Evolutionary conservation across 2,113 vertebrate genomes (phyloP).

Genomic region (Onychorhynchus coronatus): DNA sequence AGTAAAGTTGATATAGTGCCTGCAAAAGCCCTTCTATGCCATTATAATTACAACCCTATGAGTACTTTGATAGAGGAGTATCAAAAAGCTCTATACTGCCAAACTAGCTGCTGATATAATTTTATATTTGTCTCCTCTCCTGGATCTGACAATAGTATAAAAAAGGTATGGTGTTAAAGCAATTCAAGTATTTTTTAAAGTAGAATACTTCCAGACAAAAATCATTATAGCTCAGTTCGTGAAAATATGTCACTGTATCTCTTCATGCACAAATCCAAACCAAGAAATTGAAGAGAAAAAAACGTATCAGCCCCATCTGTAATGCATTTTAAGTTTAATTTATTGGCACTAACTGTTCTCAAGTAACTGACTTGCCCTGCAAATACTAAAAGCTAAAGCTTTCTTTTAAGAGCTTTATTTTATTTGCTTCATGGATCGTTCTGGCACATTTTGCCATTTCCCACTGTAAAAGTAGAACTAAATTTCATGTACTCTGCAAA

Average conservation of each 20-base stretch:
- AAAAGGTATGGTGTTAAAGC: background rate
- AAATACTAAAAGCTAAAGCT: background rate
- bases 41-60: background rate
- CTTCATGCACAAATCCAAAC: background rate
- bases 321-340: conserved; percentile 18
- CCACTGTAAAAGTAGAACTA: background rate
- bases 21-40: background rate
- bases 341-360: conserved; percentile 16
- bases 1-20: background rate
- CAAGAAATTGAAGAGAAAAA: background rate
- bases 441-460: conserved; percentile 5
- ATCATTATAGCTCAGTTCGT: background rate
- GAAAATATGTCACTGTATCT: background rate
- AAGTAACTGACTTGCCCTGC: background rate
- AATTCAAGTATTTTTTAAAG: background rate
- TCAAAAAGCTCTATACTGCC: background rate
- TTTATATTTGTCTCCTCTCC: background rate
- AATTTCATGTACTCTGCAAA: background rate
- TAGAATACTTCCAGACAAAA: background rate
- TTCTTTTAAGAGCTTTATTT: conserved; percentile 2
- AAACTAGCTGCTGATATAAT: background rate
- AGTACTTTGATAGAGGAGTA: background rate
- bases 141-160: background rate
- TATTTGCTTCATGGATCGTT: background rate
- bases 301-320: background rate